Evolutionary conservation across 2,797 vertebrate genomes (phyloP).

Genomic region (Selene dorsalis): DNA sequence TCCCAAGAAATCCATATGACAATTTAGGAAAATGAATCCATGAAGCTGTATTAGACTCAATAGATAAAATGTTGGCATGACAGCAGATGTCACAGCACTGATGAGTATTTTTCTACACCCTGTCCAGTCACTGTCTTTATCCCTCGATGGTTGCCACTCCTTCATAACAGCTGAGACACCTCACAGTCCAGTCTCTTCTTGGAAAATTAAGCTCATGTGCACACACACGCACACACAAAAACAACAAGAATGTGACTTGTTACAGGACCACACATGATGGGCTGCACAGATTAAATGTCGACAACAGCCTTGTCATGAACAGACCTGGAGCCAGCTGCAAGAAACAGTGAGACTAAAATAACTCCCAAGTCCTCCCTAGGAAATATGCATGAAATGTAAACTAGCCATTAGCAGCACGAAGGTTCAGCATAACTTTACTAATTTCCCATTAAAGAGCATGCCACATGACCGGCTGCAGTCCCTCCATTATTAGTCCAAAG

Average conservation of each 20-base stretch:
- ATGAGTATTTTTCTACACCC: neutral
- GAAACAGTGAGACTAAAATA: neutral
- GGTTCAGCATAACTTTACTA: slow-evolving; percentile 16
- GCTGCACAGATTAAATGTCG: neutral
- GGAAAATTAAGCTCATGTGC: slow-evolving; percentile 48
- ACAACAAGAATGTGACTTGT: neutral
- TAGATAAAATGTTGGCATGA: neutral
- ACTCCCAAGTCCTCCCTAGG: neutral
- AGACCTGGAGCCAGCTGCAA: neutral
- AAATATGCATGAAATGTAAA: neutral
- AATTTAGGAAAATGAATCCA: neutral
- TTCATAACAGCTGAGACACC: slow-evolving; percentile 14
- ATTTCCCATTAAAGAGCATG: slow-evolving; percentile 3
- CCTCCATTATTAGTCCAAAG: slow-evolving; percentile 2
- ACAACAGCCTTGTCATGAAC: neutral
- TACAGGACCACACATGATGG: neutral
- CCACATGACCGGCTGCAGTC: slow-evolving; percentile 27
- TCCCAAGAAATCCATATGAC: slow-evolving; percentile 4
- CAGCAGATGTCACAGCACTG: neutral
- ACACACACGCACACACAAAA: neutral
- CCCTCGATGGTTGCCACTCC: neutral
- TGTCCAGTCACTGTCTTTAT: neutral
- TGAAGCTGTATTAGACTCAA: neutral
- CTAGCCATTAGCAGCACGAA: neutral
- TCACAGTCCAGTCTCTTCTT: slow-evolving; percentile 10